Percentiles rank a stretch among this genome's conserved stretches.
phyloP scores from a whole-genome alignment of 2,113 vertebrate species.

The Nycticebus coucang region DNA sequence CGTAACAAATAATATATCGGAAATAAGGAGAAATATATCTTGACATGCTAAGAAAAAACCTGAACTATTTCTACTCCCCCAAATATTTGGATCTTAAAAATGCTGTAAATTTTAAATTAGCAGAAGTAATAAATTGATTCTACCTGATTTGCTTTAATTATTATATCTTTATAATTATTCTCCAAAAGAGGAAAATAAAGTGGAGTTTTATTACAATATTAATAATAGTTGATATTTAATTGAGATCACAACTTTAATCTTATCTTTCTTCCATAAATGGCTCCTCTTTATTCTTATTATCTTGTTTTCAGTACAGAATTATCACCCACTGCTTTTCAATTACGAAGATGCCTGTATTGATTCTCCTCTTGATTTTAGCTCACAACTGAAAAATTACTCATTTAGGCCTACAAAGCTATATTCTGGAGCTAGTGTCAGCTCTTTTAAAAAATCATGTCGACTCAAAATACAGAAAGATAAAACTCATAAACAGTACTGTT shows the following conservation, averaged over 20 bases:
- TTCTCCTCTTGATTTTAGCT: constrained; percentile 87
- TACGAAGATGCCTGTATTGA: constrained; percentile 88
- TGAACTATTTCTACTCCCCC: constrained; percentile 72
- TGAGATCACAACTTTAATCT: constrained; percentile 87
- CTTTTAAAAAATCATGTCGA: constrained; percentile 72
- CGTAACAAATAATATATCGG: constrained; percentile 7
- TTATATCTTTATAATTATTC: constrained; percentile 78
- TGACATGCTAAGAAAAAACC: neutral
- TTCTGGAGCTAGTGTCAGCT: constrained; percentile 78
- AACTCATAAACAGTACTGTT: constrained; percentile 74
- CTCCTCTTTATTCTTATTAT: constrained; percentile 87
- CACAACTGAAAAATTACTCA: constrained; percentile 87
- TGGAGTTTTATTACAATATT: constrained; percentile 81
- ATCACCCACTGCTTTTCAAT: constrained; percentile 91
- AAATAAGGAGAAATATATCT: constrained; percentile 36
- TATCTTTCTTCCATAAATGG: constrained; percentile 81
- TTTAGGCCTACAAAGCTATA: constrained; percentile 84
- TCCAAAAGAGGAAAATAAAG: constrained; percentile 70
- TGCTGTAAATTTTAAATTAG: constrained; percentile 83
- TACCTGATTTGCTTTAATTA: constrained; percentile 82
- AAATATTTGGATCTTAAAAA: constrained; percentile 80
- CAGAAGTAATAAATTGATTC: constrained; percentile 77
- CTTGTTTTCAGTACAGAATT: constrained; percentile 87
- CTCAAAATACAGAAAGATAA: constrained; percentile 79
- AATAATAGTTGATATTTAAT: constrained; percentile 86